A percentile compares a stretch with the other conserved stretches of the same genome.
Conservation (phyloP, 2,888 invertebrate genomes). For the Ochropacha duplaris region DNA sequence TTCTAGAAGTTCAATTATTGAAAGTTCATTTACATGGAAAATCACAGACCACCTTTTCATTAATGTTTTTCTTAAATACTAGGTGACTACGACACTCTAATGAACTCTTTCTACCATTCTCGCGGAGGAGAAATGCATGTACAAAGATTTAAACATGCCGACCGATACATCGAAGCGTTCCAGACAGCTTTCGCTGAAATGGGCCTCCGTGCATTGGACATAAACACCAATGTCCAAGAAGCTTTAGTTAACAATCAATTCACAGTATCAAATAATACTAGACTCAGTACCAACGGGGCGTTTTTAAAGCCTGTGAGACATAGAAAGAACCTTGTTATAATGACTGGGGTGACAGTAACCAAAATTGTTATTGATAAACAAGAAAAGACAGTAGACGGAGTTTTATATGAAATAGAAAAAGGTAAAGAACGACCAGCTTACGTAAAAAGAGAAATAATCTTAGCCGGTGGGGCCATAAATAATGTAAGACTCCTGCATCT, state of each 20-base stretch:
- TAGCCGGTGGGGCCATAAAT: conserved; percentile 73
- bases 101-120: conserved; percentile 73
- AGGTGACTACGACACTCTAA: conserved; percentile 76
- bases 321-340: conserved; percentile 66
- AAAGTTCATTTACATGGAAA: no score
- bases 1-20: no score
- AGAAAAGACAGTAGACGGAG: conserved; percentile 67
- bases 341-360: conserved; percentile 69
- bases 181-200: conserved; percentile 67
- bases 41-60: not conserved
- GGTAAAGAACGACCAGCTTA: conserved; percentile 69
- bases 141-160: conserved; percentile 69
- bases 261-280: conserved; percentile 67
- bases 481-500: conserved; percentile 70
- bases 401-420: conserved; percentile 69
- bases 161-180: conserved; percentile 68
- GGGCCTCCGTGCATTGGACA: conserved; percentile 68
- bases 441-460: conserved; percentile 69
- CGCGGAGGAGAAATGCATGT: conserved; percentile 75
- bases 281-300: conserved; percentile 70
- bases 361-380: conserved; percentile 66
- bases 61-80: conserved; percentile 29
- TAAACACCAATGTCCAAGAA: conserved; percentile 71
- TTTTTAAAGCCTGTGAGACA: conserved; percentile 69
- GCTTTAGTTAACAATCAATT: conserved; percentile 74